These are phyloP conservation scores for Lithobates sylvaticus DNA, from an alignment of 2,797 vertebrate species.

Conservation along the genomic window DNA sequence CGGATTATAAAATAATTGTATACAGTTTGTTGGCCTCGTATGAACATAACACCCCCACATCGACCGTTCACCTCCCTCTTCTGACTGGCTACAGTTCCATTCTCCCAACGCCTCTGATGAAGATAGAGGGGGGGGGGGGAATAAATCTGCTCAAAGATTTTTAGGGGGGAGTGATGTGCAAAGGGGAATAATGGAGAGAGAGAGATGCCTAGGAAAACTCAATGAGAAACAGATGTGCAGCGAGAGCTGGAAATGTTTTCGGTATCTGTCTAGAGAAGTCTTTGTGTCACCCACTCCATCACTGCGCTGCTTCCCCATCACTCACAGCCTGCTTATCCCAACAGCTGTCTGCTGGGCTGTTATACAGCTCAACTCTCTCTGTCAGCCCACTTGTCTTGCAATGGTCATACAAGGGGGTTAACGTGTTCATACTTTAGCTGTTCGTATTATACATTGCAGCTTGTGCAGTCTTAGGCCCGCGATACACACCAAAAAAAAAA, in stretches of 20 bases:
- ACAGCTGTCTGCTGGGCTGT: conserved; percentile 51
- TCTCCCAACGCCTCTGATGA: conserved; percentile 45
- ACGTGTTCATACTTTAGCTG: conserved; percentile 29
- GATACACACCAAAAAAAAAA: background rate
- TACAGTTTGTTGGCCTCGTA: conserved; percentile 46
- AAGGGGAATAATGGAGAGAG: conserved; percentile 41
- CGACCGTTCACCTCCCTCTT: conserved; percentile 27
- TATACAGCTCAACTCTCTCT: conserved; percentile 40
- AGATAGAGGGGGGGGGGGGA: conserved; percentile 49
- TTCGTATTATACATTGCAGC: conserved; percentile 8
- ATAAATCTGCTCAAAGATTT: conserved; percentile 53
- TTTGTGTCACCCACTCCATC: conserved; percentile 57
- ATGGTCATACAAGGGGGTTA: conserved; percentile 26
- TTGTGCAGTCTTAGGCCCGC: background rate
- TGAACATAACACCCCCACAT: conserved; percentile 35
- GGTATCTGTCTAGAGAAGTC: conserved; percentile 54
- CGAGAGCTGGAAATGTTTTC: conserved; percentile 51
- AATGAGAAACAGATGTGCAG: conserved; percentile 58
- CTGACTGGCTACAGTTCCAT: conserved; percentile 42
- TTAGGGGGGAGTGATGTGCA: conserved; percentile 48
- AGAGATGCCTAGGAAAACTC: conserved; percentile 46
- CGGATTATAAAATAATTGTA: conserved; percentile 36
- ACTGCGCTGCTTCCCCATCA: conserved; percentile 47
- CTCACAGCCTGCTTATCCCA: conserved; percentile 50
- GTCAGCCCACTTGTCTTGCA: conserved; percentile 43